A percentile compares a stretch with the other conserved stretches of the same genome.
These are phyloP conservation scores for Ephialtes manifestator DNA, from an alignment of 2,888 invertebrate species.

Conservation along the genomic window DNA sequence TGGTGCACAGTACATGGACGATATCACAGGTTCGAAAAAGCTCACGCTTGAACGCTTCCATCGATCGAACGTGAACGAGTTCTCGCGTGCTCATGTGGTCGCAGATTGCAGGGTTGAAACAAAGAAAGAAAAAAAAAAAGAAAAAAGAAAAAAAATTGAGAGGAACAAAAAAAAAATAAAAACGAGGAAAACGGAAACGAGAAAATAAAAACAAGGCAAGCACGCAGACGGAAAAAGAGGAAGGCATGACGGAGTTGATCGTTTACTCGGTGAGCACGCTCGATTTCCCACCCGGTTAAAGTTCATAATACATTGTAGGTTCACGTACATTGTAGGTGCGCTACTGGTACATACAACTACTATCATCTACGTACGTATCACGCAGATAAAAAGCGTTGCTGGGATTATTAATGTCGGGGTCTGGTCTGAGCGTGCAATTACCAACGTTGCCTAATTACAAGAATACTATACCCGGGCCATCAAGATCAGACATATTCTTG, in stretches of 20 bases:
- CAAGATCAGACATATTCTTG: not conserved
- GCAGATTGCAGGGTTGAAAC: slow-evolving; percentile 37
- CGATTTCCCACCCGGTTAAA: slow-evolving; percentile 60
- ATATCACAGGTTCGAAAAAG: slow-evolving; percentile 41
- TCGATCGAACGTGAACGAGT: slow-evolving; percentile 55
- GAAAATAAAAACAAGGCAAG: slow-evolving; percentile 16
- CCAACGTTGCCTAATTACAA: slow-evolving; percentile 18
- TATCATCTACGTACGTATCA: slow-evolving; percentile 4
- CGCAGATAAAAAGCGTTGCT: not conserved
- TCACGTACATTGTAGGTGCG: slow-evolving; percentile 7
- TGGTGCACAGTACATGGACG: slow-evolving; percentile 6
- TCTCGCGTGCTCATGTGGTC: slow-evolving; percentile 58
- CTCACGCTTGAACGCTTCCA: slow-evolving; percentile 52
- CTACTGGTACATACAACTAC: not conserved
- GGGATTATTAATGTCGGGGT: slow-evolving; percentile 21
- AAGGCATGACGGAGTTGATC: slow-evolving; percentile 61
- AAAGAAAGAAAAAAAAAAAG: slow-evolving; percentile 6
- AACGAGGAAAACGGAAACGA: slow-evolving; percentile 24
- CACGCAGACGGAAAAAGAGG: slow-evolving; percentile 57
- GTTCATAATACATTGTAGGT: slow-evolving; percentile 43
- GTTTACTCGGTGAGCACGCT: slow-evolving; percentile 61
- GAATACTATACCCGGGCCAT: not conserved
- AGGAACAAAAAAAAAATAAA: slow-evolving; percentile 4
- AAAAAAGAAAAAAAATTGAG: slow-evolving; percentile 11
- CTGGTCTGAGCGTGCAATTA: slow-evolving; percentile 5